Percentiles rank a stretch among this genome's conserved stretches.
Evolutionary conservation across 2,797 vertebrate genomes (phyloP).

Genomic region (Columba guinea): DNA sequence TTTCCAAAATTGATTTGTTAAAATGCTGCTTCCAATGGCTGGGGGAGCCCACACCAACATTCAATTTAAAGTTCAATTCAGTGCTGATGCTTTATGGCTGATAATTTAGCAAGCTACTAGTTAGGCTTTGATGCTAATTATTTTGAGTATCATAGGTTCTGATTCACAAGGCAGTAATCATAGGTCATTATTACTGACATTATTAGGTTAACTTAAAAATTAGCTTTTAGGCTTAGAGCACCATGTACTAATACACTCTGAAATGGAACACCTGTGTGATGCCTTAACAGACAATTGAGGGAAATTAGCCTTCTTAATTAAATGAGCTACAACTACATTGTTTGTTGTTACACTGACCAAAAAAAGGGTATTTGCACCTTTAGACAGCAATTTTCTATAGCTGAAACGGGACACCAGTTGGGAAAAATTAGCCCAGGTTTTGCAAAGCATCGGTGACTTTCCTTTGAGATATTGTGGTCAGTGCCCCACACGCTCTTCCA

Average conservation of each 20-base stretch:
- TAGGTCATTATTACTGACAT: constrained; percentile 69
- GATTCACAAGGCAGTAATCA: constrained; percentile 76
- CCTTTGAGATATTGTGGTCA: background rate
- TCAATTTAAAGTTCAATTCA: constrained; percentile 38
- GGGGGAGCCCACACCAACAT: background rate
- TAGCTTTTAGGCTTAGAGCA: constrained; percentile 71
- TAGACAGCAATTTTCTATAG: background rate
- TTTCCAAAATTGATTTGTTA: background rate
- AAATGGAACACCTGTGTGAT: constrained; percentile 72
- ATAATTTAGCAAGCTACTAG: constrained; percentile 68
- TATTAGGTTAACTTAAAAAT: constrained; percentile 78
- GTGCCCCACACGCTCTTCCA: accelerated
- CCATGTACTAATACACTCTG: constrained; percentile 66
- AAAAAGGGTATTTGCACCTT: constrained; percentile 17
- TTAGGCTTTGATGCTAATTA: constrained; percentile 76
- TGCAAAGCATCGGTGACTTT: background rate
- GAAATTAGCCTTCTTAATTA: constrained; percentile 72
- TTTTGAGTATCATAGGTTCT: constrained; percentile 76
- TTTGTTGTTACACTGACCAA: constrained; percentile 39
- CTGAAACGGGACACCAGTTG: background rate
- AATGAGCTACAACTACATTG: constrained; percentile 52
- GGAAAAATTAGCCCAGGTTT: background rate
- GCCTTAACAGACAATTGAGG: constrained; percentile 55
- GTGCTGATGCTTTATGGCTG: constrained; percentile 67
- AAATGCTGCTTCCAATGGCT: background rate